Base-by-base conservation (phyloP, 2,888 invertebrate species). In the Apeira syringaria region DNA sequence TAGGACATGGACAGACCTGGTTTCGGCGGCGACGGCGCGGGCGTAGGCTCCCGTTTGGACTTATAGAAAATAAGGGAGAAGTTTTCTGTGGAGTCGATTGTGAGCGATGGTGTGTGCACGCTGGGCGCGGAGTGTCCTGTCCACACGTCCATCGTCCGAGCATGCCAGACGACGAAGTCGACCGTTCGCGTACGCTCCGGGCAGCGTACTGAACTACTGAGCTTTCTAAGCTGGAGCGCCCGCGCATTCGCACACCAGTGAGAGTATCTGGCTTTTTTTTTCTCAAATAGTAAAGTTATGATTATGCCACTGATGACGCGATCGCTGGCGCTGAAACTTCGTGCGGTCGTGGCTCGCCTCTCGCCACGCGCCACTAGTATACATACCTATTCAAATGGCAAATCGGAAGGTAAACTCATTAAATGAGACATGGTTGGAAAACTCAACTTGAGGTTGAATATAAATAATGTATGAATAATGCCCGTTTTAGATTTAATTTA, bases 1-100 rank as follows among this genome's bases (percentile, higher is more conserved):
- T n/a, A n/a, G n/a, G n/a, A 26, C 28, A 15, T 5, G 8, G 8
- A 41, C 49, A 24, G 62, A 85, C 85, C 80, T 86, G 77, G 72
- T 63, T 77, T 75, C 47, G 68, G 72, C 55, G 86, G 75, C 53
- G 88, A 79, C 59, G 88, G 75, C 6, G 17, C n/a, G n/a, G n/a
- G 7, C 7, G 20, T 2, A 57, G 83, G 47, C 68, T 38, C 38
- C 13, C 47, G 94, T 50, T 92, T 91, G 51, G 85, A 86, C 80
- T 96, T 95, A 90, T 95, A 95, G 88, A 95, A 96, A 79, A 94
- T 92, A 71, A 96, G 91, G 81, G 95, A 94, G 81, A 96, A 96
- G 79, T 95, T 94, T 56, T 94, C 92, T 72, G 93, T 93, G 61
- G 94, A 93, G 80, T 94, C 94, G 82, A 95, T 94, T 68, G 92